phyloP scores from a whole-genome alignment of 2,888 invertebrate species.

The Lochmaea crataegi region DNA sequence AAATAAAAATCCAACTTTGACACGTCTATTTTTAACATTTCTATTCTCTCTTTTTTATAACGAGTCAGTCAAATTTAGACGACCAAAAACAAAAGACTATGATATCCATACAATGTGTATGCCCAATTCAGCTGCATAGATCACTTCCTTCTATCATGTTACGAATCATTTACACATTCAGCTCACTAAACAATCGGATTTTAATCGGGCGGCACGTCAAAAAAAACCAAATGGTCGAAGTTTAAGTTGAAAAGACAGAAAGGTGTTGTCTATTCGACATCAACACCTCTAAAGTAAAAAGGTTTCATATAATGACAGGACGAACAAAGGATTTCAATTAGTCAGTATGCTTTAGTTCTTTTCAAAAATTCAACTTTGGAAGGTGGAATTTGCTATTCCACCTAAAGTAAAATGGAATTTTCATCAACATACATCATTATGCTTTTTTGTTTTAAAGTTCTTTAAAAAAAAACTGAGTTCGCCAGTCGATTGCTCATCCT shows the following conservation, averaged over 20 bases:
- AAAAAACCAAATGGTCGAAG: constrained; percentile 19
- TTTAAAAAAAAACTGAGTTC: too few relatives aligned
- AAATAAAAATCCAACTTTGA: too few relatives aligned
- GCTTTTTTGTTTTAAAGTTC: too few relatives aligned
- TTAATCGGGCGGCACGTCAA: constrained; percentile 31
- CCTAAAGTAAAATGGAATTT: constrained; percentile 21
- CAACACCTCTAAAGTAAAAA: constrained; percentile 36
- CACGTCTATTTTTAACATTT: not conserved
- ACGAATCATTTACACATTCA: constrained; percentile 11
- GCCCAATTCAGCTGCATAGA: constrained; percentile 5
- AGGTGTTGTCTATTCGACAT: constrained; percentile 32
- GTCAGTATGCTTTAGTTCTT: constrained; percentile 36
- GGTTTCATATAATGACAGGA: constrained; percentile 37
- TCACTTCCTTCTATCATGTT: constrained; percentile 1
- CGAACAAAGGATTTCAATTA: constrained; percentile 47
- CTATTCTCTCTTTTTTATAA: not conserved
- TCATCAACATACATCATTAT: not conserved
- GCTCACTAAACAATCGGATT: constrained; percentile 12
- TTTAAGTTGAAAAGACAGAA: constrained; percentile 24
- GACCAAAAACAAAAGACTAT: constrained; percentile 11
- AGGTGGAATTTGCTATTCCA: constrained; percentile 25
- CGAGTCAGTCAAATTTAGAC: not conserved
- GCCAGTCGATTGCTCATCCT: too few relatives aligned
- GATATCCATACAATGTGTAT: constrained; percentile 4
- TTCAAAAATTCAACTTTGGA: constrained; percentile 29